Evolutionary conservation across 2,888 invertebrate species (phyloP).

Genomic region (Xanthia togata): DNA sequence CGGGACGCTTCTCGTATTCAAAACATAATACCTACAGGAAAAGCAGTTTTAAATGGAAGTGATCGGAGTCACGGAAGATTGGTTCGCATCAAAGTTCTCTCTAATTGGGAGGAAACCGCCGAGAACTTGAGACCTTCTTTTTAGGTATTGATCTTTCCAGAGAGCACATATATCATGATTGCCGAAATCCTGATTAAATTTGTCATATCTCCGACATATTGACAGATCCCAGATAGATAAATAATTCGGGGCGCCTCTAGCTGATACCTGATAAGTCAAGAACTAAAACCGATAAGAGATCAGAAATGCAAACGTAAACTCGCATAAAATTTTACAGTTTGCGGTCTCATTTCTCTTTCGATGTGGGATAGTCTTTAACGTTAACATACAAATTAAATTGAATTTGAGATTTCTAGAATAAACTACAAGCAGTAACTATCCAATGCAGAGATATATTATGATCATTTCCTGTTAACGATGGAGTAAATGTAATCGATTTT

Average conservation of each 20-base stretch:
- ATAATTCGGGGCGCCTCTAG: conserved; percentile 72
- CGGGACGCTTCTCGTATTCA: conserved; percentile 72
- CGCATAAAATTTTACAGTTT: conserved; percentile 57
- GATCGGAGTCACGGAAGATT: conserved; percentile 54
- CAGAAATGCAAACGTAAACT: conserved; percentile 47
- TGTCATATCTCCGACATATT: conserved; percentile 82
- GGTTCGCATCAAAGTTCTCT: conserved; percentile 59
- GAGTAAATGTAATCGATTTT: conserved; percentile 88
- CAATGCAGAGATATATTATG: conserved; percentile 77
- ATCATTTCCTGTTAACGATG: conserved; percentile 83
- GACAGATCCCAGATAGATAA: conserved; percentile 83
- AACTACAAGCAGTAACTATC: conserved; percentile 67
- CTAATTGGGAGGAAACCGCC: conserved; percentile 64
- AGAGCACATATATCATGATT: conserved; percentile 66
- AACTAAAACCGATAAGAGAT: conserved; percentile 70
- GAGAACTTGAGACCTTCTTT: conserved; percentile 46
- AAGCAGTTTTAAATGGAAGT: conserved; percentile 70
- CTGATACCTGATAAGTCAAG: conserved; percentile 79
- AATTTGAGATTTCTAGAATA: conserved; percentile 70
- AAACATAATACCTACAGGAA: conserved; percentile 72
- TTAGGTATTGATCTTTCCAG: conserved; percentile 53
- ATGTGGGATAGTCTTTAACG: conserved; percentile 38
- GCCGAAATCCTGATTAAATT: conserved; percentile 79
- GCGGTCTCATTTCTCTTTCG: conserved; percentile 61
- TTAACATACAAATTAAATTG: conserved; percentile 64